Percentiles rank a stretch among this genome's conserved stretches.
Conservation (phyloP, 2,888 invertebrate genomes). For the Muscina levida region DNA sequence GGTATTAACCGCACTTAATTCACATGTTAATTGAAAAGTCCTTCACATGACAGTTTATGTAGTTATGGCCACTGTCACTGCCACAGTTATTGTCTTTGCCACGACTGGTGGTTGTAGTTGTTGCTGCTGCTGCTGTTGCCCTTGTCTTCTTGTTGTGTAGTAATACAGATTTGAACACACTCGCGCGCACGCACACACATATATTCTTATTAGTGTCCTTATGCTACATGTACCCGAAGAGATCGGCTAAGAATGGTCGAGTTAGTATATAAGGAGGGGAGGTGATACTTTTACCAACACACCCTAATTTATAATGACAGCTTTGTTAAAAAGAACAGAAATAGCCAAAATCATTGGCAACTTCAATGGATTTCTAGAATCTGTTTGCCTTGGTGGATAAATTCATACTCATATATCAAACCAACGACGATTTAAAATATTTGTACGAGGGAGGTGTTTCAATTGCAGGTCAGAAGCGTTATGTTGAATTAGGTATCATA, state of each 20-base stretch:
- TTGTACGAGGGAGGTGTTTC: not conserved
- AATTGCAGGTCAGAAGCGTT: too few species aligned
- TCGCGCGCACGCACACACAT: not conserved
- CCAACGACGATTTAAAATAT: too few species aligned
- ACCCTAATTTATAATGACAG: conserved; percentile 51
- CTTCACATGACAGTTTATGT: conserved; percentile 65
- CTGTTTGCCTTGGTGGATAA: not conserved
- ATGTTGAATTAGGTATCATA: too few species aligned
- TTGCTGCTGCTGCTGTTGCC: not conserved
- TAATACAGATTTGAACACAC: not conserved
- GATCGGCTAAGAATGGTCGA: too few species aligned
- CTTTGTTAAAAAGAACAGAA: conserved; percentile 43
- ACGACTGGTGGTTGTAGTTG: not conserved
- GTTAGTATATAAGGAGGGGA: not conserved
- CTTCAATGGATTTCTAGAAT: not conserved
- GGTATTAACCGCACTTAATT: conserved; percentile 69
- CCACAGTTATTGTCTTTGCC: not conserved
- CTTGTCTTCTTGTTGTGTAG: conserved; percentile 18
- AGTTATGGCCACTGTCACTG: conserved; percentile 23
- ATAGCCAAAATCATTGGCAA: conserved; percentile 2
- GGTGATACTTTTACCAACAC: not conserved
- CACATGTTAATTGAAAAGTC: conserved; percentile 73
- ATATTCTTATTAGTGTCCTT: not conserved
- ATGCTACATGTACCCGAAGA: too few species aligned
- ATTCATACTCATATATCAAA: too few species aligned